Base-by-base conservation (phyloP, 2,888 invertebrate species). In the Metallyticus violacea region DNA sequence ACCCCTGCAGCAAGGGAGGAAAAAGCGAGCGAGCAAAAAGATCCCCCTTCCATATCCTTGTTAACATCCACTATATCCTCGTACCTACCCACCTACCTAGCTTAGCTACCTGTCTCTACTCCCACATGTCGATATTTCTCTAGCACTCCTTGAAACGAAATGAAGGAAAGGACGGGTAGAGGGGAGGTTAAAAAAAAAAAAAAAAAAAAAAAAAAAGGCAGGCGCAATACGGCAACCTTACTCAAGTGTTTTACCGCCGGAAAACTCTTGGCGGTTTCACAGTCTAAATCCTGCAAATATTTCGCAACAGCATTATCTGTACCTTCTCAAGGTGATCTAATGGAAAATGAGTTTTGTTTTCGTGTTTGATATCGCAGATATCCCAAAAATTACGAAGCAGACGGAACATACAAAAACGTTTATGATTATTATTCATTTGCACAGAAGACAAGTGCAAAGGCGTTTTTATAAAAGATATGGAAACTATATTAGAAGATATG, bases 21-120 rank as follows among this genome's bases (percentile, higher is more conserved):
- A 77, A 22, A 7, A 81, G n/a, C 22, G 5, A 83, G 77, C n/a
- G 79, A 77, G 83, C 28, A 28, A 26, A 25, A 83, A 26, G 28
- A 7, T 28, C 28, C 83, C 83, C 83, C 77, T 28, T 79, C 79
- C 79, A 22, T 22, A 85, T 85, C 79, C 85, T 85, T 85, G 85
- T 85, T 85, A 85, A 85, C 85, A 85, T 85, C 30, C 79, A 79
- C 77, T 79, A 79, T 79, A 77, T 77, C 83, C 83, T 77, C 28
- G 77, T 77, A 27, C 83, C 40, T 40, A 40, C 40, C 40, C 15
- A 40, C 40, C 40, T 62, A 62, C 15, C 40, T 62, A 62, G 15
- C 40, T 62, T 62, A 62, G 40, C 40, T 62, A 62, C 40, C 40
- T 62, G 40, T 15, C 40, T 62, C 40, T 62, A 62, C 40, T 62